Conservation (phyloP, 2,888 invertebrate species). For the Spilarctia lutea region DNA sequence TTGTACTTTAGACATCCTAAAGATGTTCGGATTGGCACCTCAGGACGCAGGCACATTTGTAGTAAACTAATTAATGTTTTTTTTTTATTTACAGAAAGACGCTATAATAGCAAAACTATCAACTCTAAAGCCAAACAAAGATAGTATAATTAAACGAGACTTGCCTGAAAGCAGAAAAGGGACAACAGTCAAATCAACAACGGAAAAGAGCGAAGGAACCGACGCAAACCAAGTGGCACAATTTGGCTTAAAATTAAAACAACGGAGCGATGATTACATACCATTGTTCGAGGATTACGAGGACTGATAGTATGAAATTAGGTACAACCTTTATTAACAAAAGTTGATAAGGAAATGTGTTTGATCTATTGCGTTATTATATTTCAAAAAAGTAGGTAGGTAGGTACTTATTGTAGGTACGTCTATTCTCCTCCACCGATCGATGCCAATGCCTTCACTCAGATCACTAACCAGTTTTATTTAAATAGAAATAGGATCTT, state of each 20-base stretch:
- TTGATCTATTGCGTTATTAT: neutral
- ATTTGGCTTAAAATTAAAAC: conserved; percentile 75
- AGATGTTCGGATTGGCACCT: neutral
- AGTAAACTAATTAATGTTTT: neutral
- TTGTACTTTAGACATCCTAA: neutral
- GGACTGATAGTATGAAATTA: conserved; percentile 48
- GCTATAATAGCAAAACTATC: conserved; percentile 67
- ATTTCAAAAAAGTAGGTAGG: neutral
- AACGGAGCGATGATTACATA: conserved; percentile 75
- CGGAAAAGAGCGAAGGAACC: conserved; percentile 65
- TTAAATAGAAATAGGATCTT: neutral
- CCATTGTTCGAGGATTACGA: conserved; percentile 78
- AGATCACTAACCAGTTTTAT: neutral
- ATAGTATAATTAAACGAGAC: conserved; percentile 64
- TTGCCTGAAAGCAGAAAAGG: conserved; percentile 64
- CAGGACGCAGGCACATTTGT: neutral
- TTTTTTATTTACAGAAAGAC: conserved; percentile 70
- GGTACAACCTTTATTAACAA: conserved; percentile 3
- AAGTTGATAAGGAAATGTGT: conserved; percentile 1
- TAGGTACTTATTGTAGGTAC: neutral
- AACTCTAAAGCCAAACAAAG: conserved; percentile 63
- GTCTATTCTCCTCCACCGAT: neutral
- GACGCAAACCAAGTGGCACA: conserved; percentile 70
- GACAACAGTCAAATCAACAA: conserved; percentile 57
- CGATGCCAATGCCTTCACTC: neutral